Evolutionary conservation across 2,888 invertebrate genomes (phyloP).

Genomic region (Rutpela maculata): DNA sequence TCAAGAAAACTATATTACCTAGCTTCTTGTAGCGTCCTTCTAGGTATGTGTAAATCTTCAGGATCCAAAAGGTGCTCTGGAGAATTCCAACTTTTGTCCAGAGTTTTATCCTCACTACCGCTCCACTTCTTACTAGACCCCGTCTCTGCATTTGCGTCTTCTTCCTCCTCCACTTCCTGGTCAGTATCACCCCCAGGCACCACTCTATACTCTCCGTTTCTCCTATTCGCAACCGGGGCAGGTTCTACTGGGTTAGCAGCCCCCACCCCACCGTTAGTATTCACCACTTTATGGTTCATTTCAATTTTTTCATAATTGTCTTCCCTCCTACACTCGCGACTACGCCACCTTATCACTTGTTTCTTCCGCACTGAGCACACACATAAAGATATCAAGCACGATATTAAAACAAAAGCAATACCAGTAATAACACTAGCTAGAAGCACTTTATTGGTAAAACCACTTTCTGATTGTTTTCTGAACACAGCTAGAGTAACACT

Average conservation of each 20-base stretch:
- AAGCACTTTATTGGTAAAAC: constrained; percentile 78
- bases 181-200: constrained; percentile 79
- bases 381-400: constrained; percentile 81
- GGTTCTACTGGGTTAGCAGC: constrained; percentile 52
- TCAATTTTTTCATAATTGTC: constrained; percentile 89
- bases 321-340: constrained; percentile 71
- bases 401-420: constrained; percentile 79
- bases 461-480: constrained; percentile 79
- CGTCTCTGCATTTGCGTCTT: constrained; percentile 71
- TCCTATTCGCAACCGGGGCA: constrained; percentile 73
- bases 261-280: constrained; percentile 62
- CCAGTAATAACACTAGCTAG: constrained; percentile 83
- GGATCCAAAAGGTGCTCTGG: constrained; percentile 64
- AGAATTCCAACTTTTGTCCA: constrained; percentile 65
- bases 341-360: constrained; percentile 77
- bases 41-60: constrained; percentile 77
- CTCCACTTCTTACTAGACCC: constrained; percentile 64
- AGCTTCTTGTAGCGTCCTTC: constrained; percentile 75
- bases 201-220: constrained; percentile 84
- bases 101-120: constrained; percentile 67
- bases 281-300: constrained; percentile 78
- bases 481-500: constrained; percentile 84
- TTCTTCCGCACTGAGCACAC: constrained; percentile 78
- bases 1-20: constrained; percentile 74
- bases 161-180: constrained; percentile 80